Base-by-base conservation (phyloP, 1,140 invertebrate species). In the Zaprionus gabonicus region DNA sequence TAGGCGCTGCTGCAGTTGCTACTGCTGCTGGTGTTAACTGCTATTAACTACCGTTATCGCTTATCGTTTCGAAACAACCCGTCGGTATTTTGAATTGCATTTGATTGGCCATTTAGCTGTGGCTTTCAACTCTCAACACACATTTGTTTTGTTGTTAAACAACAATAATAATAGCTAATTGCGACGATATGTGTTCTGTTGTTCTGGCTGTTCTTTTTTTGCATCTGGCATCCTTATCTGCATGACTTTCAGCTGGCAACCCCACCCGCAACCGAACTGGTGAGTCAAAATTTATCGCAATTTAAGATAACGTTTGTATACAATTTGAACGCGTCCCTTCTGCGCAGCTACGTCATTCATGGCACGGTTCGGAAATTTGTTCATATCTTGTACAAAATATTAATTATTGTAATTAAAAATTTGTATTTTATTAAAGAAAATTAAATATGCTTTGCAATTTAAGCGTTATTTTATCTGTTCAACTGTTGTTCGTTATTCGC, bases 211-310 rank as follows among this genome's bases (percentile, higher is more conserved):
- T 65, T 53, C 69, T 36, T 71, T 76, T 76, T 64, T 58, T 59
- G 73, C 60, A 55, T 75, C 72, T 75, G 72, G 72, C 72, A 75
- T 75, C 72, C 72, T 75, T 75, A 75, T 75, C 72, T 71, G 28
- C 59, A 58, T 23, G 41, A 58, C 34, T 41, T 55, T 41, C 53
- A 71, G 73, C 55, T 75, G 72, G 68, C 72, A 75, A 75, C 72
- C 72, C 60, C 72, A 34, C 53, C 59, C 67, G 67, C 59, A 71
- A 46, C 41, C 41, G n/a, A 46, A 13, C 36, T 28, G 27, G n/a
- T 75, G 53, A 75, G 38, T 64, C 72, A 75, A 64, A 53, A 75
- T 51, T 71, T 71, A 71, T 75, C 72, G 67, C 67, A 46, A n/a
- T 65, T 36, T 56, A 49, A 70, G 66, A 74, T 74, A 70, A 55